Evolutionary conservation across 2,113 vertebrate genomes (phyloP).

Genomic region (Oncorhynchus gorbuscha): DNA sequence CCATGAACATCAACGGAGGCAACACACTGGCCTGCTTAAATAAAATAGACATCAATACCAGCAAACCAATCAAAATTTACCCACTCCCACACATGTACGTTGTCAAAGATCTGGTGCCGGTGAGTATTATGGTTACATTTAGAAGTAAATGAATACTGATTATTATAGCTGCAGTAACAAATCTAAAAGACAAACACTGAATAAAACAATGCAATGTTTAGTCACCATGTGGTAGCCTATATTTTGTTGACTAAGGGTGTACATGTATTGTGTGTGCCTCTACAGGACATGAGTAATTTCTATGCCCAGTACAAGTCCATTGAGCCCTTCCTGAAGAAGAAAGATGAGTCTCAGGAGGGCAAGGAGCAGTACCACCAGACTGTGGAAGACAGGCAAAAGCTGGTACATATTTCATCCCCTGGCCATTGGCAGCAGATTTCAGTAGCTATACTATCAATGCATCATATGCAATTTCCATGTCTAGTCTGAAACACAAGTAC

Average conservation of each 20-base stretch:
- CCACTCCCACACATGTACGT: conserved; percentile 90
- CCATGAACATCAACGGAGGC: conserved; percentile 95
- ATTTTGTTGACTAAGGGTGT: too few species aligned
- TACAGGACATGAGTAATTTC: conserved; percentile 95
- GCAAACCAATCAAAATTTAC: conserved; percentile 86
- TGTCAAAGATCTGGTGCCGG: conserved; percentile 95
- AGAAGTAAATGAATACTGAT: too few species aligned
- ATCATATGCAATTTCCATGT: too few species aligned
- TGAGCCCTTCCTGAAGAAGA: conserved; percentile 94
- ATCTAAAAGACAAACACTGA: too few species aligned
- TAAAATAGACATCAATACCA: conserved; percentile 83
- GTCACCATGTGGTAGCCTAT: too few species aligned
- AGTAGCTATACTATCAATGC: too few species aligned
- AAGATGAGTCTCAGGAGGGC: conserved; percentile 85
- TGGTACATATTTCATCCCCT: conserved; percentile 71
- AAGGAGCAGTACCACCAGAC: conserved; percentile 91
- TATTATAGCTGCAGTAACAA: too few species aligned
- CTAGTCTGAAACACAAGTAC: too few species aligned
- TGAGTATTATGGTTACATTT: conserved; percentile 67
- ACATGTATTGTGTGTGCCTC: too few species aligned
- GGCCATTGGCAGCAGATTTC: too few species aligned
- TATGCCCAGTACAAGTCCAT: conserved; percentile 98
- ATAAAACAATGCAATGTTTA: too few species aligned
- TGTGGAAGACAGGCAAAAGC: conserved; percentile 89
- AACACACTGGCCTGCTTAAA: conserved; percentile 92